phyloP scores from a whole-genome alignment of 2,888 invertebrate species.

The Nephrotoma guestfalica region DNA sequence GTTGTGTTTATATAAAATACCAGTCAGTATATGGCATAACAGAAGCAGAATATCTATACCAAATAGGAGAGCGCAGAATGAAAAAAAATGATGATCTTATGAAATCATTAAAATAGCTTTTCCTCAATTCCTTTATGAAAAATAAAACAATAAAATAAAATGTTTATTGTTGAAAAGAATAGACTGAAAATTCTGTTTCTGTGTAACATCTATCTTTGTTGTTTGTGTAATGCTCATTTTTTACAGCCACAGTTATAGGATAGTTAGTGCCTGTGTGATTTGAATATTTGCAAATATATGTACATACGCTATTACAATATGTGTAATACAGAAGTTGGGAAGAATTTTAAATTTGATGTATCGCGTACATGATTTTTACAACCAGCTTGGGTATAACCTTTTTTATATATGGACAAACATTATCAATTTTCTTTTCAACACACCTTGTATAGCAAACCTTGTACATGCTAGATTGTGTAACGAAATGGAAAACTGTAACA shows the following conservation, averaged over 20 bases:
- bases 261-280: background rate
- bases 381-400: background rate
- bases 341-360: background rate
- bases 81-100: background rate
- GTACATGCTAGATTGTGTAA: no score
- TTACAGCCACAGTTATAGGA: background rate
- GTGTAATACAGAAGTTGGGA: background rate
- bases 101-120: background rate
- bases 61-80: background rate
- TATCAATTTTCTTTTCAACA: background rate
- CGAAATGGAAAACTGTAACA: no score
- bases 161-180: background rate
- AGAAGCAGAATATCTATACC: background rate
- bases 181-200: background rate
- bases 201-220: background rate
- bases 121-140: background rate
- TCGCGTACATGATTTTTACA: background rate
- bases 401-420: background rate
- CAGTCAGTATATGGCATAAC: background rate
- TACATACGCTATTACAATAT: background rate
- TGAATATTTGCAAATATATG: background rate
- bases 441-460: background rate
- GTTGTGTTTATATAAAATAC: background rate
- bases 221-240: background rate
- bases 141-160: background rate